Conservation (phyloP, 2,888 invertebrate species). For the Eupithecia subfuscata region DNA sequence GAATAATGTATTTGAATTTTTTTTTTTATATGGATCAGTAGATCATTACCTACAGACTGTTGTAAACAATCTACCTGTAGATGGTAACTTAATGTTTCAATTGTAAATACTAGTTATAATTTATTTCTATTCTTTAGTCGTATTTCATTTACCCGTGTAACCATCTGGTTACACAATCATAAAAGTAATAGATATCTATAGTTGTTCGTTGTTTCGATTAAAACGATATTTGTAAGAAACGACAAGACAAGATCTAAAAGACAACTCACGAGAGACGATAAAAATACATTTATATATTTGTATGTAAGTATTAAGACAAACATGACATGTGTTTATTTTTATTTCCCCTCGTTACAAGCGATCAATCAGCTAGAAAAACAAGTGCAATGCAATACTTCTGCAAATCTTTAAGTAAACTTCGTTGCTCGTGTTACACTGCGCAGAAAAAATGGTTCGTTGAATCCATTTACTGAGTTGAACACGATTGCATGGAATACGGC, state of each 20-base stretch:
- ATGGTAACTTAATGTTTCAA: no score
- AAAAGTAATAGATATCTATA: neutral
- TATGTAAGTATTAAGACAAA: neutral
- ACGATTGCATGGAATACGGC: conserved; percentile 29
- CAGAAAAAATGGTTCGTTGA: conserved; percentile 37
- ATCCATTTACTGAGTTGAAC: conserved; percentile 28
- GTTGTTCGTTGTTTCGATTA: neutral
- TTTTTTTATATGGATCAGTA: no score
- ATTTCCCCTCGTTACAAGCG: conserved; percentile 3
- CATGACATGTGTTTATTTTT: neutral
- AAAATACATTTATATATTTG: neutral
- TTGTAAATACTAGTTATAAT: no score
- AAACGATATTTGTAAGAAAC: neutral
- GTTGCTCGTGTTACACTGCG: conserved; percentile 23
- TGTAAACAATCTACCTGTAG: no score
- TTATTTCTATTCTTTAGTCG: no score
- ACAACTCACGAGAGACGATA: neutral
- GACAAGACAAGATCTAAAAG: neutral
- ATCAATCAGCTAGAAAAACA: conserved; percentile 27
- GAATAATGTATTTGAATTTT: no score
- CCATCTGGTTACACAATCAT: no score
- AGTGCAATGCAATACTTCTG: conserved; percentile 26
- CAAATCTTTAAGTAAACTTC: conserved; percentile 27
- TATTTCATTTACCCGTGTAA: no score
- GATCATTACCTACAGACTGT: no score